Percentiles rank a stretch among this genome's conserved stretches.
phyloP scores from a whole-genome alignment of 1,140 invertebrate genomes.

The Rhysida immarginata region DNA sequence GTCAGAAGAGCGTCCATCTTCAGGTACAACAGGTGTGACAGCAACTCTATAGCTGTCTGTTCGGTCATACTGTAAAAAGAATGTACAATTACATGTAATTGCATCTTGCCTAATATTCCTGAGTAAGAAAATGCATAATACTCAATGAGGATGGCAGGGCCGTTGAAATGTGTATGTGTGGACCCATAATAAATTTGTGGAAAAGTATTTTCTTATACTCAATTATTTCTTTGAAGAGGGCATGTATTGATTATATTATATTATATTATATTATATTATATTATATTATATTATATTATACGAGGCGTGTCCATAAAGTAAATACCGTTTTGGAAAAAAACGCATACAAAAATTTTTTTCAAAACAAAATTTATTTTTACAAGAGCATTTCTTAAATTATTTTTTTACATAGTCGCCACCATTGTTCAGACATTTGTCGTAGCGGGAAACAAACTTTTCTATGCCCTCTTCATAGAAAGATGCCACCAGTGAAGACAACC shows the following conservation, averaged over 20 bases:
- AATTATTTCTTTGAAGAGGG: neutral
- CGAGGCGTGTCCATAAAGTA: too few relatives aligned
- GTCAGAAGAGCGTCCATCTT: constrained; percentile 52
- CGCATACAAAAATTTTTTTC: too few relatives aligned
- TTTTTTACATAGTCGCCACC: too few relatives aligned
- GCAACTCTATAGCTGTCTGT: constrained; percentile 11
- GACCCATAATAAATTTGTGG: neutral
- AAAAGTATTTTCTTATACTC: neutral
- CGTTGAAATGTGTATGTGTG: neutral
- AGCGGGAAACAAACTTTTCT: too few relatives aligned
- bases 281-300: too few relatives aligned
- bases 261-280: neutral
- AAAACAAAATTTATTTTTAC: too few relatives aligned
- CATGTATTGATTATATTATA: neutral
- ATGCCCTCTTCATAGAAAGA: too few relatives aligned
- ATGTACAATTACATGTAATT: neutral
- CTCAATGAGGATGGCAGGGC: neutral
- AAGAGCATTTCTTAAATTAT: too few relatives aligned
- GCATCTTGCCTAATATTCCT: neutral
- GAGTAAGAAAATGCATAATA: neutral
- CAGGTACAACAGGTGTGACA: constrained; percentile 7
- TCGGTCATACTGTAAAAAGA: constrained; percentile 1
- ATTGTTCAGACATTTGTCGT: too few relatives aligned
- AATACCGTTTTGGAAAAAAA: too few relatives aligned
- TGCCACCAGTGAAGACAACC: too few relatives aligned